These are phyloP conservation scores for Balaeniceps rex DNA, from an alignment of 2,113 vertebrate genomes.

Conservation along the genomic window DNA sequence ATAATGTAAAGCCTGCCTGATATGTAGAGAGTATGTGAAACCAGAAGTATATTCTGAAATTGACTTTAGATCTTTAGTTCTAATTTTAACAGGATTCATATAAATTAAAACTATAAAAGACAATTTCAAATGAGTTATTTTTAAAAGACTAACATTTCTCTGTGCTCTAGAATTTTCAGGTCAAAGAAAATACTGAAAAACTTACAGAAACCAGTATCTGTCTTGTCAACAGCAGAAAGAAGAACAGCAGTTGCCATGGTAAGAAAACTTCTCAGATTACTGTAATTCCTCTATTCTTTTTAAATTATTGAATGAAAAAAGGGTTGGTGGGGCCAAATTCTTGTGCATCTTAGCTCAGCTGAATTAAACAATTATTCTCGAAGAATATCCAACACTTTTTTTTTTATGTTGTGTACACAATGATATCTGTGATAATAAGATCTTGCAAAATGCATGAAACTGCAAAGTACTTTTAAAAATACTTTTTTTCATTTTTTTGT, in stretches of 20 bases:
- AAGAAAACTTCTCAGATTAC: not conserved
- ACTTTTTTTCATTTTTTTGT: not conserved
- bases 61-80: not conserved
- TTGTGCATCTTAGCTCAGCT: not conserved
- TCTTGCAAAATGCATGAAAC: not conserved
- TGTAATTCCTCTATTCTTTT: not conserved
- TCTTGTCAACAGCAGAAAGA: constrained; percentile 15
- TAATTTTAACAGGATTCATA: not conserved
- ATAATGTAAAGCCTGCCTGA: not conserved
- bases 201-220: not conserved
- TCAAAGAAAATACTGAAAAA: not conserved
- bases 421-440: not conserved
- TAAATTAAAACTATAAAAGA: not conserved
- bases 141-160: not conserved
- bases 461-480: not conserved
- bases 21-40: not conserved
- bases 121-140: not conserved
- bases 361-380: not conserved
- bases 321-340: not conserved
- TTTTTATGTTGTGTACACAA: not conserved
- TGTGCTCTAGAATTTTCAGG: not conserved
- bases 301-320: not conserved
- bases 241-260: not conserved
- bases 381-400: not conserved
- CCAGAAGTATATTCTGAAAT: not conserved